Base-by-base conservation (phyloP, 1,140 invertebrate genomes). In the Listronotus oregonensis region DNA sequence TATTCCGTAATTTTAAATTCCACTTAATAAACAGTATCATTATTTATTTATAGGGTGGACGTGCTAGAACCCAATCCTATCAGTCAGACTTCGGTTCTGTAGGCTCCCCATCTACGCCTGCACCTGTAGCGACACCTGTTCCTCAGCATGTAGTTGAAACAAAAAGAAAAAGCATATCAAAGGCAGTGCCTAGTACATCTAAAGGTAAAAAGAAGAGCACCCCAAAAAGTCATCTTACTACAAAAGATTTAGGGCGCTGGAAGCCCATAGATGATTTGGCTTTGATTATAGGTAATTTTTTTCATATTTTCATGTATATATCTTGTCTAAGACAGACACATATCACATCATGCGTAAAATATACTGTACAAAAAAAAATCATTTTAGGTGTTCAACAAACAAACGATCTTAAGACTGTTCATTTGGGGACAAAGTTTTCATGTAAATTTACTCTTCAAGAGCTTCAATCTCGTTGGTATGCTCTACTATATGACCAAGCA, bases 211-310 rank as follows among this genome's bases (percentile, higher is more conserved):
- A 85, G 37, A 85, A 85, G 59, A 84, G 84, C 21, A 82, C 85
- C n/a, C 84, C 86, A 31, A 77, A 87, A 54, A 85, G 83, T 73
- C 84, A 87, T 68, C 77, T 86, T 56, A 83, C 86, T 9, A 90
- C 89, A 12, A 91, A 95, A 83, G 94, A 96, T 82, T 81, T 97
- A 10, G 95, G 95, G 0, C 82, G 94, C 67, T 99, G 97, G 96
- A 98, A 98, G 79, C 94, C 96, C 12, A 91, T 93, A 32, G 97
- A 99, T 84, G 97, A 99, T 82, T 82, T 98, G 7, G 90, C 93
- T 3, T 81, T 99, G 1, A 95, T 99, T 64, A 89, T 93, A 71
- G 94, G 93, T 51, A 9, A 37, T 37, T 8, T 10, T 12, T 50
- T 9, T 3, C 32, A 50, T 50, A 18, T 31, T 50, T 27, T 27